These are phyloP conservation scores for Rhinichthys klamathensis DNA, from an alignment of 2,113 vertebrate genomes.

Conservation along the genomic window DNA sequence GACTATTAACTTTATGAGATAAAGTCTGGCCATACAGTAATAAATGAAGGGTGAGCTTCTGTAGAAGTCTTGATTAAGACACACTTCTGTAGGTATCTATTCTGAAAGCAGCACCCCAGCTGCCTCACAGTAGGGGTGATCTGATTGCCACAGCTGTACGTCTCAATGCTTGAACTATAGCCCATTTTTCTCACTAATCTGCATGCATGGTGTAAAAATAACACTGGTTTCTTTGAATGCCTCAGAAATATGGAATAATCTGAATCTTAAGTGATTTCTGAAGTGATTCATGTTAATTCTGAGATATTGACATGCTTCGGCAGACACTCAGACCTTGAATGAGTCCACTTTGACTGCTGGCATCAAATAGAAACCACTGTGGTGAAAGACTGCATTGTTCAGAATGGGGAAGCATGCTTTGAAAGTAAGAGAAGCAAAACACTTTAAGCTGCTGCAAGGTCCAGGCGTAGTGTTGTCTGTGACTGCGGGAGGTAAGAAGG, in stretches of 20 bases:
- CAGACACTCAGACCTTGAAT: neutral
- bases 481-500: conserved; percentile 21
- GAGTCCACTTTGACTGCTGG: neutral
- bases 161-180: neutral
- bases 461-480: conserved; percentile 7
- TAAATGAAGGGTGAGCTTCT: neutral
- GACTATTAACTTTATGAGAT: neutral
- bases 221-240: neutral
- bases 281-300: neutral
- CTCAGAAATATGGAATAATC: neutral
- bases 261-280: conserved; percentile 15
- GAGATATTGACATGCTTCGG: conserved; percentile 12
- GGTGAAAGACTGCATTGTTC: neutral
- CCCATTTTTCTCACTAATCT: conserved; percentile 1
- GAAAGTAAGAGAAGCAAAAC: neutral
- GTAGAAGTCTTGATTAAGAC: neutral
- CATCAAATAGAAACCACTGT: neutral
- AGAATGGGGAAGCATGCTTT: neutral
- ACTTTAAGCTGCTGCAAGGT: neutral
- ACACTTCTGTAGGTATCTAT: conserved; percentile 1
- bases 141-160: conserved; percentile 17
- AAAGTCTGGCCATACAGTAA: neutral
- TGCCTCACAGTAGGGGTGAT: neutral
- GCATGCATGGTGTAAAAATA: neutral
- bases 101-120: conserved; percentile 14